Conservation (phyloP, 2,888 invertebrate species). For the Lasius fuliginosus region DNA sequence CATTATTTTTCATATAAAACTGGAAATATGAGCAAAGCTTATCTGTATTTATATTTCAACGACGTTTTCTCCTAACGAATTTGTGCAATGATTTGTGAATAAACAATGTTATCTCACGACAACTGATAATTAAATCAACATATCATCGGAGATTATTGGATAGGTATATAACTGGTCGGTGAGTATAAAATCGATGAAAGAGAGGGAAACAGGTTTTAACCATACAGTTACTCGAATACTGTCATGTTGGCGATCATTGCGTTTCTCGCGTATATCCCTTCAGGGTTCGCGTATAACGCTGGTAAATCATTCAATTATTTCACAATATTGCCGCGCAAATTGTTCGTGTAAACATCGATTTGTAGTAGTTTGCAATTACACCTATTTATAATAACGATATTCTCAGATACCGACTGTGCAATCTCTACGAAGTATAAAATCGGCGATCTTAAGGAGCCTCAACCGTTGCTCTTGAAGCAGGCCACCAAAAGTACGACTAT, state of each 20-base stretch:
- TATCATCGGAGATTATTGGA: background rate
- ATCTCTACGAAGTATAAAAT: constrained; percentile 84
- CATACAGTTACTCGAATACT: constrained; percentile 3
- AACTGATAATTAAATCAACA: constrained; percentile 35
- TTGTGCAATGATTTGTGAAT: background rate
- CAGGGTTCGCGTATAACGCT: constrained; percentile 10
- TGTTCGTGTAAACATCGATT: background rate
- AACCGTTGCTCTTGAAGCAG: constrained; percentile 88
- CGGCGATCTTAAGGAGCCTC: constrained; percentile 88
- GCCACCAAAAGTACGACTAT: constrained; percentile 61
- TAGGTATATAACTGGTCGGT: constrained; percentile 48
- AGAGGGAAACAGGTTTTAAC: constrained; percentile 38
- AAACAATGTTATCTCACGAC: constrained; percentile 52
- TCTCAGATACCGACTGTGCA: constrained; percentile 82
- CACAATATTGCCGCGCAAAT: background rate
- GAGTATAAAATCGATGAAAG: constrained; percentile 50
- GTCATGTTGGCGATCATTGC: constrained; percentile 49
- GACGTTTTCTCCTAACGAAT: background rate
- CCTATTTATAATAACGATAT: constrained; percentile 3
- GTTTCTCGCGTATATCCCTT: constrained; percentile 48
- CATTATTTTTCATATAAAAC: background rate
- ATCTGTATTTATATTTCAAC: constrained; percentile 6
- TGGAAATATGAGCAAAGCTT: constrained; percentile 9
- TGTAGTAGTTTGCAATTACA: background rate
- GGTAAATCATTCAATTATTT: constrained; percentile 40